Evolutionary conservation across 1,140 invertebrate genomes (phyloP), one percentile per base, ranked within the genome.

Genomic region (Drosophila seguyi): DNA sequence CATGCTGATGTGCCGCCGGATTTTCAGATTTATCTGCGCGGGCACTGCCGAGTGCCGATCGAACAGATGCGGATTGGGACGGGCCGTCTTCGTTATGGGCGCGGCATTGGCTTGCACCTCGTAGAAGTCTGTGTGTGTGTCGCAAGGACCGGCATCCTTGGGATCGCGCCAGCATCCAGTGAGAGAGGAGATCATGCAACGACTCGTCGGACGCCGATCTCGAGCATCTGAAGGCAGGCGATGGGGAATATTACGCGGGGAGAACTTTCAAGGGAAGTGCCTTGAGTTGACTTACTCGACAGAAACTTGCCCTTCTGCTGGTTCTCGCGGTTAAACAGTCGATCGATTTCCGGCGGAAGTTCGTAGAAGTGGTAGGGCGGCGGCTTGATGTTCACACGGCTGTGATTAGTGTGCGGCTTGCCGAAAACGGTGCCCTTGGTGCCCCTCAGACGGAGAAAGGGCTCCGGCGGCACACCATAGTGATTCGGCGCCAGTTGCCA

Each of bases 401-500:
- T 75, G 4, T 79, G 74, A n/a, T 78, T 60, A 0, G 31, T 58
- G 13, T 75, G 74, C 41, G 74, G 57, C 14, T 83, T 90, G 36
- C 79, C 71, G 34, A 92, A 92, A 0, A 59, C 25, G 0, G 91
- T 38, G 14, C 91, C 91, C 56, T 87, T 65, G 14, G 74, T 52
- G 4, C 91, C 91, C 55, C 41, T 74, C 0, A 58, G 55, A 0
- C 48, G 61, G 6, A 50, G 56, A 34, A 52, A 92, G 0, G 91
- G 90, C 7, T 52, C 52, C 0, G 66, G 73, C 1, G 69, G 69
- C 0, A 86, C 66, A 1, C 82, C 76, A 20, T 92, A 92, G 3
- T 82, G 76, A 69, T 90, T 92, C 0, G 91, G 91, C 0, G 91
- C 65, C 27, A 90, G 71, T 13, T 88, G 74, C 63, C 85, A 92